Conservation (phyloP, 2,113 vertebrate genomes). For the Megalops atlanticus region DNA sequence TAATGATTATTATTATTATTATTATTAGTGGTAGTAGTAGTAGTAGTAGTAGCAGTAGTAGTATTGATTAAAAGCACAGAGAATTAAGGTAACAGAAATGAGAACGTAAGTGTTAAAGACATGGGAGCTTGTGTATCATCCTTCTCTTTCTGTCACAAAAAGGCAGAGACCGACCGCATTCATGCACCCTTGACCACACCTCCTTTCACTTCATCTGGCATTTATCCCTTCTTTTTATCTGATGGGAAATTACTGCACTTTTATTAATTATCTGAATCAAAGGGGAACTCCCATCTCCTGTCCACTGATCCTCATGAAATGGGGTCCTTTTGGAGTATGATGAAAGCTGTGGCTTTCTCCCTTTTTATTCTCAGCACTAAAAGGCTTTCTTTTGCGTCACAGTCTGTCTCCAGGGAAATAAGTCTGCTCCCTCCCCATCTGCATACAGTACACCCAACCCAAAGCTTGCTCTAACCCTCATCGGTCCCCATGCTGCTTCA, state of each 20-base stretch:
- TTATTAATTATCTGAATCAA: slow-evolving; percentile 3
- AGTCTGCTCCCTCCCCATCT: neutral
- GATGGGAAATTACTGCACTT: neutral
- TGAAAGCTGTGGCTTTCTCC: neutral
- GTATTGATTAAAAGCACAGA: too few relatives aligned
- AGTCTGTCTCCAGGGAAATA: slow-evolving; percentile 9
- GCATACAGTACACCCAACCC: neutral
- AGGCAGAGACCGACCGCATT: neutral
- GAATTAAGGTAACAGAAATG: too few relatives aligned
- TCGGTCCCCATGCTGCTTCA: neutral
- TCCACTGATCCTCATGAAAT: neutral
- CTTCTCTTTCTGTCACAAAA: neutral
- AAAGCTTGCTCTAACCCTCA: neutral
- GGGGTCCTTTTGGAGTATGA: neutral
- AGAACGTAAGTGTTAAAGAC: neutral
- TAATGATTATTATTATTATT: neutral
- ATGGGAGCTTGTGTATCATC: neutral
- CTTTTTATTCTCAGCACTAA: neutral
- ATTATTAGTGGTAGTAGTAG: neutral
- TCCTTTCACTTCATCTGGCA: neutral
- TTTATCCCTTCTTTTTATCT: slow-evolving; percentile 2
- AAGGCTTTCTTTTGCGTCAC: neutral
- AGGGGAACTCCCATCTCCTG: neutral
- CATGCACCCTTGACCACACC: neutral
- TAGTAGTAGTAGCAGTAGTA: neutral